Conservation (phyloP, 2,113 vertebrate species). For the Coryphaenoides rupestris region DNA sequence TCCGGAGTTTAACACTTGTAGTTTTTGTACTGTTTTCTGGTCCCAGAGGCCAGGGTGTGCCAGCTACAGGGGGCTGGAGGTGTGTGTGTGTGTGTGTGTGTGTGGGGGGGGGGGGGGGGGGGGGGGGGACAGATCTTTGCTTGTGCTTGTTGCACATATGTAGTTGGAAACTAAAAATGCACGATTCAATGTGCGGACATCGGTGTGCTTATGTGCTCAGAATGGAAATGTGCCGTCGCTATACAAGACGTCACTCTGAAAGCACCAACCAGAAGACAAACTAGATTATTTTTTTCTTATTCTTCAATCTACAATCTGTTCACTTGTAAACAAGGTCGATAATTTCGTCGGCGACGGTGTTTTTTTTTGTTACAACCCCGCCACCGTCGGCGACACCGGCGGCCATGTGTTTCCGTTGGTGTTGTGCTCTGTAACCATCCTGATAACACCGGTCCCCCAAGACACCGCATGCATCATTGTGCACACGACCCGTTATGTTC, state of each 20-base stretch:
- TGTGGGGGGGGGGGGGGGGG: no score
- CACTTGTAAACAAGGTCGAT: neutral
- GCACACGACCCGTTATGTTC: constrained; percentile 58
- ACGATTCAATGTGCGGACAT: no score
- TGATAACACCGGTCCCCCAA: constrained; percentile 74
- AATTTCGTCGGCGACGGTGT: neutral
- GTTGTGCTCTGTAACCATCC: constrained; percentile 75
- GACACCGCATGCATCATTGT: constrained; percentile 75
- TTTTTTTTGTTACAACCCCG: constrained; percentile 2
- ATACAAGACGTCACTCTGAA: neutral
- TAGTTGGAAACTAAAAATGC: no score
- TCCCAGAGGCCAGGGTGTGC: constrained; percentile 36
- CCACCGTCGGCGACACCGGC: neutral
- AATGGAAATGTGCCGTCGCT: neutral
- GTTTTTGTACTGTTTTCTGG: constrained; percentile 9
- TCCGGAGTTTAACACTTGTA: constrained; percentile 60
- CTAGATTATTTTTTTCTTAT: neutral
- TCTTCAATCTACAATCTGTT: neutral
- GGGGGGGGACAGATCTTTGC: no score
- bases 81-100: neutral
- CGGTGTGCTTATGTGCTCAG: neutral
- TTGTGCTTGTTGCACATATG: neutral
- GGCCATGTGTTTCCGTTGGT: constrained; percentile 36
- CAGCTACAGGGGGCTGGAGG: constrained; percentile 38
- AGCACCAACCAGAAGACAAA: neutral